A percentile compares a stretch with the other conserved stretches of the same genome.
phyloP scores from a whole-genome alignment of 2,113 vertebrate species.

The Oenanthe oenanthe region DNA sequence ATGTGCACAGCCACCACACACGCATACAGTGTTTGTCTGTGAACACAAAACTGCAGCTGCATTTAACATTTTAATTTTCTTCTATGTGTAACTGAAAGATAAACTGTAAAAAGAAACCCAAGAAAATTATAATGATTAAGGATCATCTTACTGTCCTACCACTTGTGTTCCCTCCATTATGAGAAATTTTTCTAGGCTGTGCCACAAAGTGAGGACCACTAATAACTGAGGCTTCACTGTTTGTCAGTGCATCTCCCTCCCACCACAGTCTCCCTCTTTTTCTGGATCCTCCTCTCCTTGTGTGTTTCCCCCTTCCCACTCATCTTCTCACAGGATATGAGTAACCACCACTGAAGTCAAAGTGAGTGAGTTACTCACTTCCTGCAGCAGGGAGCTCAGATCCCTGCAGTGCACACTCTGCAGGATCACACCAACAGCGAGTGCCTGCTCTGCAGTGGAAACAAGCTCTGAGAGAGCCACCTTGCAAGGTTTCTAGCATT shows the following conservation, averaged over 20 bases:
- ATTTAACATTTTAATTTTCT: neutral
- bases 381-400: neutral
- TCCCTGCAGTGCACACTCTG: neutral
- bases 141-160: neutral
- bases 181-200: neutral
- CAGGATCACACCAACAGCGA: neutral
- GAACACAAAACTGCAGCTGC: neutral
- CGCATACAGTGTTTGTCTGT: neutral
- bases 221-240: neutral
- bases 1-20: neutral
- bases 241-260: neutral
- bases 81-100: neutral
- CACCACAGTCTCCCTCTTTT: neutral
- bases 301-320: neutral
- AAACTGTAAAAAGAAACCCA: neutral
- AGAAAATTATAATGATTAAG: neutral
- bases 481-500: neutral
- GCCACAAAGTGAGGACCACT: neutral
- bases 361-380: slow-evolving; percentile 50
- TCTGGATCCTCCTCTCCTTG: neutral
- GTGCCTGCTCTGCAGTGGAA: neutral
- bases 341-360: slow-evolving; percentile 36
- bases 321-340: slow-evolving; percentile 56
- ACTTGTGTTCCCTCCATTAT: neutral
- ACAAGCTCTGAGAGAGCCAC: neutral